Evolutionary conservation across 2,888 invertebrate genomes (phyloP).

Genomic region (Cryptus viduatorius): DNA sequence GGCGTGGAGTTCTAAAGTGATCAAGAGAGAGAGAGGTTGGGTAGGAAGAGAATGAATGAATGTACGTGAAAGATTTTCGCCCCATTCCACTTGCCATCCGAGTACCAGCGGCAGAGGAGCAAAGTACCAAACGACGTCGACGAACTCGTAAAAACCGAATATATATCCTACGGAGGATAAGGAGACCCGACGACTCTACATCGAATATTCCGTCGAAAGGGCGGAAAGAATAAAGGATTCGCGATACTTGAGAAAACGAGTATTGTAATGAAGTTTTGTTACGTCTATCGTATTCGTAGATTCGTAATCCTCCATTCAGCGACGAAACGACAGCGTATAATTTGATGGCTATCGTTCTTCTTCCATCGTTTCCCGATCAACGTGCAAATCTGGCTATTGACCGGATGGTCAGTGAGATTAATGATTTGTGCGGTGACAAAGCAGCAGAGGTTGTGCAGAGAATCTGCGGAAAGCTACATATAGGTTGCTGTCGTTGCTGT

Average conservation of each 20-base stretch:
- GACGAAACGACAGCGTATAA: too few species aligned
- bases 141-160: conserved; percentile 38
- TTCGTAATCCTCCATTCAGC: too few species aligned
- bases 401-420: too few species aligned
- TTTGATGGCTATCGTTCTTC: too few species aligned
- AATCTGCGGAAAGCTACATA: too few species aligned
- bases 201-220: conserved; percentile 1
- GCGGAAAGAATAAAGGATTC: neutral
- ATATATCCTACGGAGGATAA: neutral
- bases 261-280: neutral
- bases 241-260: neutral
- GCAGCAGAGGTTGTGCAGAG: too few species aligned
- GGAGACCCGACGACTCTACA: conserved; percentile 9
- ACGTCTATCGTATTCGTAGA: neutral
- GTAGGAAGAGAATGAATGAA: conserved; percentile 8
- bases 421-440: too few species aligned
- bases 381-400: too few species aligned
- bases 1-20: conserved; percentile 14
- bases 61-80: conserved; percentile 20
- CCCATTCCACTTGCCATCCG: neutral
- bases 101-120: neutral
- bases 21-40: conserved; percentile 25
- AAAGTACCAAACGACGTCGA: conserved; percentile 37
- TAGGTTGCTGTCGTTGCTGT: too few species aligned
- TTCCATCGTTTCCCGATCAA: too few species aligned